Percentiles rank a stretch among this genome's conserved stretches.
Conservation (phyloP, 2,113 vertebrate genomes). For the Erythrocercus mccallii region DNA sequence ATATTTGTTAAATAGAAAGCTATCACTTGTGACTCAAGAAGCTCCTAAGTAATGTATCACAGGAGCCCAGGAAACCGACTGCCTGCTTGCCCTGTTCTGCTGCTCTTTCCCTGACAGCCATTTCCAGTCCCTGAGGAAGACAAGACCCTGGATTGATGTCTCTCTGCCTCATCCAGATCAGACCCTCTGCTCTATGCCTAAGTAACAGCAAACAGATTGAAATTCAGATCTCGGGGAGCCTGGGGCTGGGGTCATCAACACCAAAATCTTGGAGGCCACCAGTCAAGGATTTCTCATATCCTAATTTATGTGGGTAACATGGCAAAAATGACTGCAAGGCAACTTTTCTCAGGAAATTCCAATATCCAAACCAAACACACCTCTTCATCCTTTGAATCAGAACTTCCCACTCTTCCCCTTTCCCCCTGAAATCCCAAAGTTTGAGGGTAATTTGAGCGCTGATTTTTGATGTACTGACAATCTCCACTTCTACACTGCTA, state of each 20-base stretch:
- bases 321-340: neutral
- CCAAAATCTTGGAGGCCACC: neutral
- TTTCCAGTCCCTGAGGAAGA: neutral
- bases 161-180: neutral
- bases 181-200: neutral
- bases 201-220: neutral
- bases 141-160: neutral
- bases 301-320: neutral
- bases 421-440: neutral
- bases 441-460: neutral
- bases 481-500: neutral
- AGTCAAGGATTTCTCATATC: neutral
- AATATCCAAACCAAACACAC: neutral
- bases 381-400: neutral
- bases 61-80: neutral
- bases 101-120: neutral
- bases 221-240: neutral
- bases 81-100: neutral
- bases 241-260: neutral
- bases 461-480: neutral
- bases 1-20: conserved; percentile 28
- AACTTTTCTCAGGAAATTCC: neutral
- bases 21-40: neutral
- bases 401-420: neutral
- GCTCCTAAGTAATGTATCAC: neutral